Base-by-base conservation (phyloP, 2,888 invertebrate species). In the Tryphoninae sp. region DNA sequence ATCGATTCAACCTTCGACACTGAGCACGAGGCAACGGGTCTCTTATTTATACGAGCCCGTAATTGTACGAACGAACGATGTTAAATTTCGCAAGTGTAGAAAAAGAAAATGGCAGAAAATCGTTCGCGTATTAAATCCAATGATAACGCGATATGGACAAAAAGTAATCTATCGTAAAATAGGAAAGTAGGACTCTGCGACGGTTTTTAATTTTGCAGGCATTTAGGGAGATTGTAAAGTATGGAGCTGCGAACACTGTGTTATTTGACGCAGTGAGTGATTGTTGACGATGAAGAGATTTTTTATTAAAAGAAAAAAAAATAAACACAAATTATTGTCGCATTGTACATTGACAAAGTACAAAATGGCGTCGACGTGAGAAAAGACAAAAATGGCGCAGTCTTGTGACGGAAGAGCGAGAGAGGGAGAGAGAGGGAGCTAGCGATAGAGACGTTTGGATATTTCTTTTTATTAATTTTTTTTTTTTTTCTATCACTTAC, bases 401-500 rank as follows among this genome's bases (percentile, higher is more conserved):
- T 74, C 71, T 58, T 62, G 67, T 49, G 23, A 33, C 33, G 33
- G 33, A 33, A 33, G 33, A 33, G 33, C 33, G 6, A 33, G 33
- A 33, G 3, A 26, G 26, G 6, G 26, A 33, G 26, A 33, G 33
- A 33, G 33, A 33, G 33, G 6, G 33, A 33, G 33, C 4, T 33
- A 33, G 6, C 33, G 61, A 22, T 58, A 40, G 59, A 55, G 19
- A 49, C 45, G 26, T 72, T 77, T 72, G 11, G 16, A 8, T 26
- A 23, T 71, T 61, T n/a, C 51, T 26, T 61, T 45, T 13, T 58
- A 11, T 22, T 59, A 45, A 40, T 69, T 53, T 19, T 82, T 69
- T 79, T 82, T 64, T 19, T 19, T 1, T 19, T 19, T 33, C 42
- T 64, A 58, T 23, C 86, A 94, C 94, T 94, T 91, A 95, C 94